Base-by-base conservation (phyloP, 2,888 invertebrate species). In the Caenorhabditis wallacei region DNA sequence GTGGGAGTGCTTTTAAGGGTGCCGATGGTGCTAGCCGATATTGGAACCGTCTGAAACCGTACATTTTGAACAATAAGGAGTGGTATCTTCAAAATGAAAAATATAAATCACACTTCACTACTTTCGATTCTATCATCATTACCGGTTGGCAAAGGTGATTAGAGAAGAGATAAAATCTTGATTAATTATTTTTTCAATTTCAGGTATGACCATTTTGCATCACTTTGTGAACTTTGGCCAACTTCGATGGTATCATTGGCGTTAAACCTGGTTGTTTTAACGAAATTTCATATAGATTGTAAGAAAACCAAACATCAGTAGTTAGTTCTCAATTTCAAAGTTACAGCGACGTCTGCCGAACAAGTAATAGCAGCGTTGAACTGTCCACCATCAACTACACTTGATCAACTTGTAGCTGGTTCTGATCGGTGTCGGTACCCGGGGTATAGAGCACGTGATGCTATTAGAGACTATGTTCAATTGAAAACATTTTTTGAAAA, bases 1-100 rank as follows among this genome's bases (percentile, higher is more conserved):
- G 94, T 5, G 95, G 95, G 0, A 95, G 95, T 16, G 95, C 95
- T 0, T 95, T 94, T 90, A 95, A 95, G 92, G 95, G 88, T n/a
- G 88, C 88, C 20, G 85, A 88, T 68, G 87, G 87, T 11, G 80
- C 85, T 22, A 85, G 71, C 53, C 70, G 82, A 2, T 84, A 84
- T 46, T 85, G 85, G 80, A 88, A 88, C 56, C 59, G 80, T 22
- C 78, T 88, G 40, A 85, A 85, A 40, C 88, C 88, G 0, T 88
- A 88, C 43, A 64, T 88, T 20, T 35, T 85, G 43, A 88, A 88
- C 79, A 88, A 87, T 43, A 82, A 87, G 54, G 84, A 81, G 54
- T 88, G 88, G 88, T 85, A 57, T 76, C 20, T 85, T 16, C 84
- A 85, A 59, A 82, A 80, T 26, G 80, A 85, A 35, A 87, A 86